These are phyloP conservation scores for Anseranas semipalmata DNA, from an alignment of 2,113 vertebrate genomes.

Conservation along the genomic window DNA sequence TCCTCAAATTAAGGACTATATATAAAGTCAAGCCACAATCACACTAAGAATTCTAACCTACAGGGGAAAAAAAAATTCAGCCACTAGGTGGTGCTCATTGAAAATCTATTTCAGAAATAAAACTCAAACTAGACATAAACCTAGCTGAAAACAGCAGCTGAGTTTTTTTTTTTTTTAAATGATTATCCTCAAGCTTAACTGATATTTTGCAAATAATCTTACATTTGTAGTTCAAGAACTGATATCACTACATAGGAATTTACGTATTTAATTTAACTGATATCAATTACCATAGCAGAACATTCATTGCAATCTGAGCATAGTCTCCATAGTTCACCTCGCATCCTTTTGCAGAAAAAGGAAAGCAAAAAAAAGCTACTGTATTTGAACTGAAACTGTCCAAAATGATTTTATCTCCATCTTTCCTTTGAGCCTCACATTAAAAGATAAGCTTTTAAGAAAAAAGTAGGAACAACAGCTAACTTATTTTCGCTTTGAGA, in stretches of 20 bases:
- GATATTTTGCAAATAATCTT: neutral
- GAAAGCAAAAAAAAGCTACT: neutral
- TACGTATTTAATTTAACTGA: neutral
- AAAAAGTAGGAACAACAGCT: neutral
- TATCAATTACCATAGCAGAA: neutral
- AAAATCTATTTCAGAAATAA: neutral
- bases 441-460: too few relatives aligned
- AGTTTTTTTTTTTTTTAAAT: neutral
- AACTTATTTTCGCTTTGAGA: neutral
- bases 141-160: neutral
- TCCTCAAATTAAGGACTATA: neutral
- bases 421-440: too few relatives aligned
- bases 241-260: neutral
- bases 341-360: neutral
- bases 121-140: neutral
- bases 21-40: neutral
- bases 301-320: neutral
- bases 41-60: neutral
- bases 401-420: neutral
- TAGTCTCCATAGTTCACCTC: neutral
- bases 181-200: neutral
- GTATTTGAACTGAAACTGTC: neutral
- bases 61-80: neutral
- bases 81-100: slow-evolving; percentile 22
- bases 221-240: neutral